These are phyloP conservation scores for Lasioglossum figueresi DNA, from an alignment of 2,888 invertebrate genomes.

Conservation along the genomic window DNA sequence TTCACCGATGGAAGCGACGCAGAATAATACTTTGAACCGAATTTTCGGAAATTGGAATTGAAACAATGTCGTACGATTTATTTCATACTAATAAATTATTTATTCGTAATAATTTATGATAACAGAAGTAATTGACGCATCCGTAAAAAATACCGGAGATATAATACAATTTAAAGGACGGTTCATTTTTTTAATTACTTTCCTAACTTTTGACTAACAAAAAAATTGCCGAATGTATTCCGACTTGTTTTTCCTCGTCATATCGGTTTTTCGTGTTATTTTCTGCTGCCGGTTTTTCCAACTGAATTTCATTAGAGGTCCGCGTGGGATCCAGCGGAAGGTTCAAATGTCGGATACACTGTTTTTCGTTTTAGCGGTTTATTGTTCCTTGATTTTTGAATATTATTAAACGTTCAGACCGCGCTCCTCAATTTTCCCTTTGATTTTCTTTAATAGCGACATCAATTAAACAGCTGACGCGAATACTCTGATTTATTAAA, in stretches of 20 bases:
- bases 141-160: not conserved
- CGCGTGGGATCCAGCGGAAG: not conserved
- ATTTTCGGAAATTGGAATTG: not conserved
- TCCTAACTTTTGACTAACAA: not conserved
- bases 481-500: not conserved
- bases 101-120: no score
- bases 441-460: not conserved
- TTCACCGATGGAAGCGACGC: not conserved
- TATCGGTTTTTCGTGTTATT: not conserved
- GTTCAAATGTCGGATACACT: not conserved
- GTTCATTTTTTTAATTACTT: not conserved
- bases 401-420: not conserved
- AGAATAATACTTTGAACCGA: not conserved
- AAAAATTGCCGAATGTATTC: not conserved
- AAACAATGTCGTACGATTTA: not conserved
- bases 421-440: not conserved
- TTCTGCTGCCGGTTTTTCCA: not conserved
- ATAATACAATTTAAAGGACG: not conserved
- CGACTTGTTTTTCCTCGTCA: not conserved
- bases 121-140: not conserved
- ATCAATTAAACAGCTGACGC: not conserved
- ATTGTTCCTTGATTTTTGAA: not conserved
- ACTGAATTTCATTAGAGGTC: constrained; percentile 5
- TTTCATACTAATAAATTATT: no score
- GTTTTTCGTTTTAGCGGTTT: not conserved